These are phyloP conservation scores for Drosophila affinis DNA, from an alignment of 2,888 invertebrate species.

Conservation along the genomic window DNA sequence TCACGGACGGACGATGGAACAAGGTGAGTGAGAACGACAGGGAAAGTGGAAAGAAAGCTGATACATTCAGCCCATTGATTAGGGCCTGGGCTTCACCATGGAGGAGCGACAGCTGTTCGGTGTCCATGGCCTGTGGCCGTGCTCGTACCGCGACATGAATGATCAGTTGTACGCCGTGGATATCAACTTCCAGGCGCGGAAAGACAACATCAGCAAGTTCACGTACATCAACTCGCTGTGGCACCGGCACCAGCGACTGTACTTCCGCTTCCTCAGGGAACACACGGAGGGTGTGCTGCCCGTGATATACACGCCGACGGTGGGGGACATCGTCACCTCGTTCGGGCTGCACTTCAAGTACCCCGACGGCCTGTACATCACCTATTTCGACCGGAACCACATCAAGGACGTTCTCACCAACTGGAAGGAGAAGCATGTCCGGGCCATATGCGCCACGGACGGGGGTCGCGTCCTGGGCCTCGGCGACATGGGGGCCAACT, in stretches of 20 bases:
- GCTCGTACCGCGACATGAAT: constrained; percentile 92
- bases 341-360: constrained; percentile 94
- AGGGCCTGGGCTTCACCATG: constrained; percentile 84
- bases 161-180: constrained; percentile 92
- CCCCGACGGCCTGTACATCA: constrained; percentile 92
- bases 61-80: not conserved
- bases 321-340: constrained; percentile 97
- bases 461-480: constrained; percentile 55
- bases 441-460: constrained; percentile 49
- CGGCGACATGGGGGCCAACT: constrained; percentile 58
- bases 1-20: constrained; percentile 5
- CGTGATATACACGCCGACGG: constrained; percentile 97
- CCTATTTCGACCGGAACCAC: constrained; percentile 44
- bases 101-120: constrained; percentile 96
- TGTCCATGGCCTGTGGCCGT: constrained; percentile 96
- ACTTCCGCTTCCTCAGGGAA: constrained; percentile 93
- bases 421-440: constrained; percentile 26
- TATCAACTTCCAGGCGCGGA: constrained; percentile 90
- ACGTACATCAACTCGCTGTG: constrained; percentile 91
- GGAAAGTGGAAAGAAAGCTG: not conserved
- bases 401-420: constrained; percentile 37
- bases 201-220: constrained; percentile 94
- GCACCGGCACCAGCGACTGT: constrained; percentile 96
- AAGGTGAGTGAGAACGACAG: constrained; percentile 10
- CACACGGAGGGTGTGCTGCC: constrained; percentile 96